Conservation (phyloP, 92 coral and sea anemone genomes). For the Micromussa lordhowensis region DNA sequence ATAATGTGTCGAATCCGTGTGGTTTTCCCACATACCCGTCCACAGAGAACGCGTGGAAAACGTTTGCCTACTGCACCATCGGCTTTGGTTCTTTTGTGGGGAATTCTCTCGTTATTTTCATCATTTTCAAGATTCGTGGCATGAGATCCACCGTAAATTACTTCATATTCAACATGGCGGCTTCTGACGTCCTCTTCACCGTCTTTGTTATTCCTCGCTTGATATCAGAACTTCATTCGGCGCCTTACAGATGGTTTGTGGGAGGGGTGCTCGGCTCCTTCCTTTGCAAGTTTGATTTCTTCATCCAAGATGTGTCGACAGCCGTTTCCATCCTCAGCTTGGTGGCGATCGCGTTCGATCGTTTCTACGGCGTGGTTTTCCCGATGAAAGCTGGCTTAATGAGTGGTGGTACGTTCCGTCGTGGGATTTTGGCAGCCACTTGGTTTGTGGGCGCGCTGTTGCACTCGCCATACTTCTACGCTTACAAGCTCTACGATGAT, state of each 20-base stretch:
- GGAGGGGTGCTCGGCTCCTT: constrained; percentile 58
- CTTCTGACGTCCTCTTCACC: constrained; percentile 67
- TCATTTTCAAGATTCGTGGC: constrained; percentile 62
- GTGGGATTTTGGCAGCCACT: constrained; percentile 34
- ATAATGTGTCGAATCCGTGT: constrained; percentile 41
- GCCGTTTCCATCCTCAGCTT: constrained; percentile 76
- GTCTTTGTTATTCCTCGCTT: constrained; percentile 52
- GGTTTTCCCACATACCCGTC: constrained; percentile 13
- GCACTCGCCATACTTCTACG: constrained; percentile 64
- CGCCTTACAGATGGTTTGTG: constrained; percentile 48
- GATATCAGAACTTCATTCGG: constrained; percentile 35
- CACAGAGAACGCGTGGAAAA: constrained; percentile 36
- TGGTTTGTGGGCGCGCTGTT: constrained; percentile 56
- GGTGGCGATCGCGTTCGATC: constrained; percentile 68
- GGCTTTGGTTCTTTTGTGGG: constrained; percentile 58
- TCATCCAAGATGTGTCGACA: constrained; percentile 63
- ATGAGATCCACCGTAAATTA: constrained; percentile 75
- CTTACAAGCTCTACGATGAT: constrained; percentile 42
- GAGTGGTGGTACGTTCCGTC: constrained; percentile 38
- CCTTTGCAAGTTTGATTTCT: constrained; percentile 59
- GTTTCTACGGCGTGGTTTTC: constrained; percentile 68
- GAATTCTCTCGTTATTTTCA: constrained; percentile 54
- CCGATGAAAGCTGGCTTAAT: constrained; percentile 64
- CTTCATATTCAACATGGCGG: constrained; percentile 75
- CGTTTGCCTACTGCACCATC: constrained; percentile 53